Evolutionary conservation across 1,140 invertebrate species (phyloP), one percentile per base, ranked within the genome.

Genomic region (Drosophila kanapiae): DNA sequence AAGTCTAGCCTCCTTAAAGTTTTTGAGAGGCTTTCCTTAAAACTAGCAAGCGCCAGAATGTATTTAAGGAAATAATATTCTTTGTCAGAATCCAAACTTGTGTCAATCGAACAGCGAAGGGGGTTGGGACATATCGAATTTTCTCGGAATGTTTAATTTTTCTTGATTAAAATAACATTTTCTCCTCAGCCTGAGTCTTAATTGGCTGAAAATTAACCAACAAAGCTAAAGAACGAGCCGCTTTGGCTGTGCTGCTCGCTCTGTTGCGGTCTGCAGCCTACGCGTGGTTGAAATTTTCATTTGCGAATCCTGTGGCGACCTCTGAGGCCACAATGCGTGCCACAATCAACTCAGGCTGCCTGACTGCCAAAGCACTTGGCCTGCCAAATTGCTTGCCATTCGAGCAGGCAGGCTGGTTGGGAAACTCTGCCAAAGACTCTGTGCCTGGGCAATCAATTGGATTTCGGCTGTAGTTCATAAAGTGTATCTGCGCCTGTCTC

Each of bases 401-500:
- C 59, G 40, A 54, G 35, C 33, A 40, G 49, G 58, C 45, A n/a
- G 47, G 47, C 37, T 51, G 9, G 29, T 6, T 13, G 33, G 23
- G 33, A 67, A 33, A 42, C 31, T 37, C 35, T 11, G 67, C 16
- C 43, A 42, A 53, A 76, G 61, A 67, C 38, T 45, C 54, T 33
- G 37, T 33, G 58, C 37, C 72, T 40, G 75, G 27, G 51, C 57
- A 62, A 78, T 78, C 75, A 78, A 78, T 78, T 78, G 75, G 64
- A 58, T 78, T 78, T 78, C 38, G 57, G 58, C 57, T 78, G 75
- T 78, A 78, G 75, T 78, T 78, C 75, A 77, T 77, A 78, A 75
- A 77, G 75, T 59, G 56, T 54, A 59, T 60, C 70, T 72, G 53
- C 29, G 45, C 56, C 54, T 72, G 53, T 58, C 35, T 48, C 67